A percentile compares a stretch with the other conserved stretches of the same genome.
phyloP scores from a whole-genome alignment of 2,113 vertebrate genomes.

The Bufo bufo region DNA sequence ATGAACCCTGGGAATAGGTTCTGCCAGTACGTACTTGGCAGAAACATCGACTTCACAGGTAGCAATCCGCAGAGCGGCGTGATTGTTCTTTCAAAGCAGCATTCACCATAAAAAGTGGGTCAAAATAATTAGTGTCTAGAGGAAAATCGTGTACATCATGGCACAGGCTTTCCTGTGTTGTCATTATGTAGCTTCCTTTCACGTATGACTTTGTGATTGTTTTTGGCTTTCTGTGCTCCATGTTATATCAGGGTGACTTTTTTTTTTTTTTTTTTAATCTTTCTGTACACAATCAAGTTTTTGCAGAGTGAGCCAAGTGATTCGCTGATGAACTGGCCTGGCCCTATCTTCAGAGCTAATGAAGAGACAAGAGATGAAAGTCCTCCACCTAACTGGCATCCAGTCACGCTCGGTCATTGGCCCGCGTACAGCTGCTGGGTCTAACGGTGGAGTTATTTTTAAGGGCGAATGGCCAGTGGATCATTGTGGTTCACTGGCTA shows the following conservation, averaged over 20 bases:
- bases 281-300: too few species aligned
- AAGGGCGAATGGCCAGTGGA: not conserved
- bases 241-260: not conserved
- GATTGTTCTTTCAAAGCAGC: not conserved
- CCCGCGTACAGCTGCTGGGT: too few species aligned
- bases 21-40: constrained; percentile 28
- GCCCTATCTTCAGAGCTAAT: too few species aligned
- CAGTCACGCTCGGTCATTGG: too few species aligned
- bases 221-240: not conserved
- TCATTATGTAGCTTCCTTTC: not conserved
- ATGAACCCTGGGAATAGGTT: not conserved
- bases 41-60: not conserved
- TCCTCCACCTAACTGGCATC: too few species aligned
- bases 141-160: not conserved
- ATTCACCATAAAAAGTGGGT: not conserved
- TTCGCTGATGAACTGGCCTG: too few species aligned
- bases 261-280: not conserved
- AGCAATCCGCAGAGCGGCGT: not conserved
- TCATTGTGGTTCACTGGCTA: not conserved
- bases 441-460: not conserved
- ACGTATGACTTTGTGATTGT: not conserved
- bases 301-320: too few species aligned
- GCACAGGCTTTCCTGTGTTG: not conserved
- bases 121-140: not conserved
- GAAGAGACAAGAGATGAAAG: too few species aligned